These are phyloP conservation scores for Drosophila rufa DNA, from an alignment of 1,140 invertebrate species.

Conservation along the genomic window DNA sequence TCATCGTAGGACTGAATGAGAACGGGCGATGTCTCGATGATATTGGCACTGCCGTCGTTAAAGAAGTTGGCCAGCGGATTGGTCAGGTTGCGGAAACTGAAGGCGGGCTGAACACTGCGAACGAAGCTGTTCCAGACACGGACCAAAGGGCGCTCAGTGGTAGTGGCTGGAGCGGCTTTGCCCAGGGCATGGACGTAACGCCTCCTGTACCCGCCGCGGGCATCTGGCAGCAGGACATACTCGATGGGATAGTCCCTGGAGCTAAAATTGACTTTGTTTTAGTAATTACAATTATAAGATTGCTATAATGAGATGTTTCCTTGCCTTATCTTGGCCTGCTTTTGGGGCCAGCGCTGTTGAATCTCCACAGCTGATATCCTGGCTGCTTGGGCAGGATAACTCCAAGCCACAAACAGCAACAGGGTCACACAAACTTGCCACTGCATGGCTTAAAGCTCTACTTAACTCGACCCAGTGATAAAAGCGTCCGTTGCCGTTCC, in stretches of 20 bases:
- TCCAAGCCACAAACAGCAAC: slow-evolving; percentile 37
- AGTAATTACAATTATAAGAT: not conserved
- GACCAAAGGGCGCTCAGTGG: slow-evolving; percentile 68
- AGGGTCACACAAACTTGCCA: slow-evolving; percentile 40
- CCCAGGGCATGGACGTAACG: slow-evolving; percentile 22
- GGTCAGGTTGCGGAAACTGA: slow-evolving; percentile 70
- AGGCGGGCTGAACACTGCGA: slow-evolving; percentile 67
- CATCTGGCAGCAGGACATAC: slow-evolving; percentile 30
- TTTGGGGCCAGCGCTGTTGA: slow-evolving; percentile 27
- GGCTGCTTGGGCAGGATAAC: slow-evolving; percentile 17
- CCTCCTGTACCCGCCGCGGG: slow-evolving; percentile 40
- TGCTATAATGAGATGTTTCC: not conserved
- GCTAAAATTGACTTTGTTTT: not conserved
- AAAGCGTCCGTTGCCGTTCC: slow-evolving; percentile 27
- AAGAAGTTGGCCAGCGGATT: slow-evolving; percentile 75
- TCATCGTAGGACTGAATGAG: slow-evolving; percentile 34
- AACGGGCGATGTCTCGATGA: slow-evolving; percentile 69
- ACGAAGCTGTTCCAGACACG: slow-evolving; percentile 76
- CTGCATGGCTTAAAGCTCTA: slow-evolving; percentile 28
- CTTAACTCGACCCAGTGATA: not conserved
- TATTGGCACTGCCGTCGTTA: slow-evolving; percentile 67
- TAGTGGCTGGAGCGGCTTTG: slow-evolving; percentile 47
- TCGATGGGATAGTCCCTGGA: slow-evolving; percentile 20
- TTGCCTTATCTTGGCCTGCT: slow-evolving; percentile 24
- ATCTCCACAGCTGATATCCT: slow-evolving; percentile 24